phyloP scores from a whole-genome alignment of 2,113 vertebrate genomes.

The Nothobranchius furzeri region DNA sequence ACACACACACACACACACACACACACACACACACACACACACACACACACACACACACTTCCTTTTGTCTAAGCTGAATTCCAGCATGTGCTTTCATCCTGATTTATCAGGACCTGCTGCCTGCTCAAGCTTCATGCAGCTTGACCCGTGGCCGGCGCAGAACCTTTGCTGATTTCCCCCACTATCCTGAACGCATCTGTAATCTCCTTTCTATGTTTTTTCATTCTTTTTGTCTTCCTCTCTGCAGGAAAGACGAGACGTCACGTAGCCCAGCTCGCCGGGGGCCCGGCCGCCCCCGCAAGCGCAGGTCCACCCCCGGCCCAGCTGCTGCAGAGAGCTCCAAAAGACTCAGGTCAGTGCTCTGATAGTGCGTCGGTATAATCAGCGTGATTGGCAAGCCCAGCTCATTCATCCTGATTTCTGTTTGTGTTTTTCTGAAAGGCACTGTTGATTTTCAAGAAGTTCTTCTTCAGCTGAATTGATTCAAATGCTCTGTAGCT shows the following conservation, averaged over 20 bases:
- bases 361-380: slow-evolving; percentile 57
- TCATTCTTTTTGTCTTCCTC: slow-evolving; percentile 22
- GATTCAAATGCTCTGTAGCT: slow-evolving; percentile 72
- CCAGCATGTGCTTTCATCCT: slow-evolving; percentile 50
- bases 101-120: slow-evolving; percentile 53
- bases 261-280: slow-evolving; percentile 90
- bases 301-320: slow-evolving; percentile 83
- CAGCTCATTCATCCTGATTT: slow-evolving; percentile 73
- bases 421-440: slow-evolving; percentile 76
- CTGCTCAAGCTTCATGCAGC: slow-evolving; percentile 56
- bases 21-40: no score
- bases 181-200: slow-evolving; percentile 48
- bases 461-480: slow-evolving; percentile 72
- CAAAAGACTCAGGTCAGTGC: slow-evolving; percentile 89
- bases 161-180: slow-evolving; percentile 38
- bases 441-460: slow-evolving; percentile 74
- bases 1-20: background rate
- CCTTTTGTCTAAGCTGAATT: slow-evolving; percentile 47
- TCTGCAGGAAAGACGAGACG: slow-evolving; percentile 88
- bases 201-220: slow-evolving; percentile 44
- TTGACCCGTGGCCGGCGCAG: slow-evolving; percentile 62
- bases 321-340: slow-evolving; percentile 72
- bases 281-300: slow-evolving; percentile 92
- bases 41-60: background rate
- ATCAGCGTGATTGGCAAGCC: slow-evolving; percentile 75